Percentiles rank a stretch among this genome's conserved stretches.
phyloP scores from a whole-genome alignment of 2,113 vertebrate species.

The Mionectes macconnelli region DNA sequence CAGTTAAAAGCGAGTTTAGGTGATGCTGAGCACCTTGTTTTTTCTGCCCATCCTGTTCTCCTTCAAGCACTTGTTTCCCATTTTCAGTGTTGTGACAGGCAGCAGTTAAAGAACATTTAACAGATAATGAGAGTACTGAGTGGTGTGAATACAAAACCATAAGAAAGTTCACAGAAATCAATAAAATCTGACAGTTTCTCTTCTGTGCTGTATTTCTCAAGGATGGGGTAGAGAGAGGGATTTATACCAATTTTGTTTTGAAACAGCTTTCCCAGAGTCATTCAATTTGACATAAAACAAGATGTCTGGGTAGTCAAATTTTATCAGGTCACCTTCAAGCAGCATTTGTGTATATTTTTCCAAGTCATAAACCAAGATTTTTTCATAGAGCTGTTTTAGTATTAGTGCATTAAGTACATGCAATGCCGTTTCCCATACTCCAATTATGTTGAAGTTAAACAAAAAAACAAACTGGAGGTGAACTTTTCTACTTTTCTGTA shows the following conservation, averaged over 20 bases:
- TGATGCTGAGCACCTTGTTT: not conserved
- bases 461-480: not conserved
- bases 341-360: not conserved
- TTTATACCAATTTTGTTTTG: not conserved
- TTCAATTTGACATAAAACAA: not conserved
- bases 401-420: not conserved
- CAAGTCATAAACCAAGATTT: not conserved
- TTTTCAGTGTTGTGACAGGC: not conserved
- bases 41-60: not conserved
- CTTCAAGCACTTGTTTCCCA: not conserved
- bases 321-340: not conserved
- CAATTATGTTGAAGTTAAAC: not conserved
- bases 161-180: not conserved
- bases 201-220: not conserved
- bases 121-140: constrained; percentile 26
- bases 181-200: not conserved
- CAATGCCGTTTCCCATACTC: not conserved
- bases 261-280: not conserved
- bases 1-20: not conserved
- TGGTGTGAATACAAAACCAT: not conserved
- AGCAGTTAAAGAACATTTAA: constrained; percentile 9
- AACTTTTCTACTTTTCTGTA: not conserved
- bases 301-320: not conserved
- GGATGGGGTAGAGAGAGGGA: not conserved
- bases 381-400: not conserved